Conservation (phyloP, 2,113 vertebrate genomes). For the Urocitellus parryii region DNA sequence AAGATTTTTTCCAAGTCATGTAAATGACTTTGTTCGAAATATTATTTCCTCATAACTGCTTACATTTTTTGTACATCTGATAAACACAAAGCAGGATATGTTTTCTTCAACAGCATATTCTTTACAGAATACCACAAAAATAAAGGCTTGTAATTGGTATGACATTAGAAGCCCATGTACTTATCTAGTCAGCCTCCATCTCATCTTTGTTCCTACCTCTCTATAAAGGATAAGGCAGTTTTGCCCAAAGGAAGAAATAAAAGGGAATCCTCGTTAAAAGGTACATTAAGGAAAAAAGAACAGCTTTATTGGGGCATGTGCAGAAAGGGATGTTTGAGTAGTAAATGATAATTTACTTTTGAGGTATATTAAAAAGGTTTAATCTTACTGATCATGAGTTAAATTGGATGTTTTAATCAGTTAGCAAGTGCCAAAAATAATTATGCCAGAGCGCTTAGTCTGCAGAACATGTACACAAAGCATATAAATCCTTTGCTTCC, state of each 20-base stretch:
- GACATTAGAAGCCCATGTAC: conserved; percentile 84
- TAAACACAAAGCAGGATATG: conserved; percentile 76
- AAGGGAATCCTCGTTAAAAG: conserved; percentile 89
- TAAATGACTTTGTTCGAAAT: conserved; percentile 74
- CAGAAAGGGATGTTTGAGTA: conserved; percentile 87
- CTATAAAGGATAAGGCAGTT: conserved; percentile 86
- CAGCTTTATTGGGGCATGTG: conserved; percentile 86
- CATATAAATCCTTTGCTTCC: conserved; percentile 95
- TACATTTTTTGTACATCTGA: conserved; percentile 78
- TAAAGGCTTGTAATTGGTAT: conserved; percentile 82
- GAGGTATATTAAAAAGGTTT: conserved; percentile 94
- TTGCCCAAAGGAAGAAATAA: conserved; percentile 90
- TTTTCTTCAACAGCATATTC: conserved; percentile 81
- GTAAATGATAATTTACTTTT: conserved; percentile 91
- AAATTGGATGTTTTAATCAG: conserved; percentile 95
- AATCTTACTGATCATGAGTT: conserved; percentile 95
- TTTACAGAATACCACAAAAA: conserved; percentile 74
- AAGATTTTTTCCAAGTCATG: conserved; percentile 64
- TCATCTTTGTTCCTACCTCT: conserved; percentile 87
- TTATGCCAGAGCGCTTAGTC: conserved; percentile 96
- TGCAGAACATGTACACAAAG: conserved; percentile 95
- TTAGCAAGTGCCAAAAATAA: conserved; percentile 95
- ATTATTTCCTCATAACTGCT: conserved; percentile 73
- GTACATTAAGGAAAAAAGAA: conserved; percentile 87
- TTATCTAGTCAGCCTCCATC: conserved; percentile 81